These are phyloP conservation scores for Serilophus lunatus DNA, from an alignment of 2,113 vertebrate genomes.

Conservation along the genomic window DNA sequence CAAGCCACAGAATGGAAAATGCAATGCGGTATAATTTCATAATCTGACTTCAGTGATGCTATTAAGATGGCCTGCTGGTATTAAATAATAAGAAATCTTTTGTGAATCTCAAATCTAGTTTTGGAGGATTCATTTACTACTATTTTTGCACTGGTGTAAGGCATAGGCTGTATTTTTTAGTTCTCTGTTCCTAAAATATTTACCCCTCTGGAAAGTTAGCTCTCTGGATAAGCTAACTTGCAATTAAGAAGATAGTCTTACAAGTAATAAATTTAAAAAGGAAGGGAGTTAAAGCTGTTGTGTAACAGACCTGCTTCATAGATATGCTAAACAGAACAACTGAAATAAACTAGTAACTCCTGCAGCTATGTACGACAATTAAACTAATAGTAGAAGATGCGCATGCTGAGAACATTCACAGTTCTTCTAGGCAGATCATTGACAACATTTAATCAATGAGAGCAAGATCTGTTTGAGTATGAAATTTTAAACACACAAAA, in stretches of 20 bases:
- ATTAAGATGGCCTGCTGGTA: not conserved
- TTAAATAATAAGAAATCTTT: not conserved
- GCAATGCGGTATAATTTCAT: not conserved
- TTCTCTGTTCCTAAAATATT: not conserved
- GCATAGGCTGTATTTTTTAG: not conserved
- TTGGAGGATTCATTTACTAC: not conserved
- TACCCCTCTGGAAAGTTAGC: not conserved
- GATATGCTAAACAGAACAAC: not conserved
- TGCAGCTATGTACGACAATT: not conserved
- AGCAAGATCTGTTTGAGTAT: constrained; percentile 65
- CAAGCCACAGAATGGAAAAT: not conserved
- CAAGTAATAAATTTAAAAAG: not conserved
- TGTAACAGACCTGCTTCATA: not conserved
- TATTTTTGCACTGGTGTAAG: not conserved
- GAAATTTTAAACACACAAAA: constrained; percentile 77
- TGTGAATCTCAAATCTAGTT: not conserved
- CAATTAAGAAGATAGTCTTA: not conserved
- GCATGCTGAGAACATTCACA: constrained; percentile 38
- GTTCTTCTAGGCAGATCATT: constrained; percentile 39
- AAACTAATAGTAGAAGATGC: not conserved
- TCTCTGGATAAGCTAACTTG: not conserved
- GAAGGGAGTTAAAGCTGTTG: not conserved
- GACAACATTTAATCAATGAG: constrained; percentile 67
- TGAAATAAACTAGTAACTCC: not conserved
- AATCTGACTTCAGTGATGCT: not conserved